These are phyloP conservation scores for Phaethornis superciliosus DNA, from an alignment of 2,113 vertebrate genomes.

Conservation along the genomic window DNA sequence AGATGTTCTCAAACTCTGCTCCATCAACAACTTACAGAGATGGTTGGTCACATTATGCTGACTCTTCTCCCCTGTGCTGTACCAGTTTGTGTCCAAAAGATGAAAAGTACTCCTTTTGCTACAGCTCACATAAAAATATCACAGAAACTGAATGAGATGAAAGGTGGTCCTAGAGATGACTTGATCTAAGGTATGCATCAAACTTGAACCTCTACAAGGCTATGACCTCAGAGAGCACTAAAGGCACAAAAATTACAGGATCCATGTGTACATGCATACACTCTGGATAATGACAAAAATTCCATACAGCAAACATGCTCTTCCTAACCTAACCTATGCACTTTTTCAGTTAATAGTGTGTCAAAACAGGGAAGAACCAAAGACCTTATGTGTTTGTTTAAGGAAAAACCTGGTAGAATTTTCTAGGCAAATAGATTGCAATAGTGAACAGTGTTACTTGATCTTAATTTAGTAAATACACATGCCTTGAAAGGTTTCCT, in stretches of 20 bases:
- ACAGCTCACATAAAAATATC: background rate
- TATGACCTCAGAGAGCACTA: background rate
- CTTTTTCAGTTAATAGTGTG: background rate
- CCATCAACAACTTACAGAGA: background rate
- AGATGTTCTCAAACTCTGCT: constrained; percentile 53
- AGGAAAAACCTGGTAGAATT: background rate
- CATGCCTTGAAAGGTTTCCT: background rate
- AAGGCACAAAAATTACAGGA: background rate
- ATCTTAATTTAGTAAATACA: background rate
- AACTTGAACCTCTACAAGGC: background rate
- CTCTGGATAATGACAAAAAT: background rate
- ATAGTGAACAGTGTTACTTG: background rate
- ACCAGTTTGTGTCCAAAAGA: background rate
- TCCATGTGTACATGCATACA: background rate
- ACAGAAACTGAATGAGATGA: background rate
- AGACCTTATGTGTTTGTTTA: background rate
- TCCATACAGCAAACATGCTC: background rate
- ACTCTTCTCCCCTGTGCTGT: background rate
- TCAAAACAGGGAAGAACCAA: background rate
- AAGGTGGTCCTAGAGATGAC: background rate
- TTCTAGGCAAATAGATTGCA: background rate
- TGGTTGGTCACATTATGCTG: background rate
- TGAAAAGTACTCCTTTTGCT: background rate
- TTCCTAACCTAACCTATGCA: background rate
- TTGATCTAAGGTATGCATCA: background rate